A percentile compares a stretch with the other conserved stretches of the same genome.
Conservation (phyloP, 2,888 invertebrate species). For the Protonemura montana region DNA sequence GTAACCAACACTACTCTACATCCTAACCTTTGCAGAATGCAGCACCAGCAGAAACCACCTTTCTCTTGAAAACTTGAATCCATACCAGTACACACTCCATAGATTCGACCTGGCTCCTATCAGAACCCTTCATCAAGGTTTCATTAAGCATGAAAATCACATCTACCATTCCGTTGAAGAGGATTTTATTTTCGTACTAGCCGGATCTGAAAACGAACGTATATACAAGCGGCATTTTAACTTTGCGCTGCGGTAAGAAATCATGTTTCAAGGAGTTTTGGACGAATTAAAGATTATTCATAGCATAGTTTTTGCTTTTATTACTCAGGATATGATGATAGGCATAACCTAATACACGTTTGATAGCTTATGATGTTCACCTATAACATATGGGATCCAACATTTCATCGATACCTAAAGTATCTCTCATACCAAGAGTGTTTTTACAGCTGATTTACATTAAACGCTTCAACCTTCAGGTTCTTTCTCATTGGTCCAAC, state of each 20-base stretch:
- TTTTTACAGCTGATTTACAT: background rate
- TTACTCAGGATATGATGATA: background rate
- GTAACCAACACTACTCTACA: background rate
- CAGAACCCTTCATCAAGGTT: background rate
- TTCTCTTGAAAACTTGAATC: background rate
- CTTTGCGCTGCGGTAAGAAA: background rate
- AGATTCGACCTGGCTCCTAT: background rate
- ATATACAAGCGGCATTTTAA: background rate
- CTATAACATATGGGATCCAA: background rate
- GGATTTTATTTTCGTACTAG: background rate
- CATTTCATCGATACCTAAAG: background rate
- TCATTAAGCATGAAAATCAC: slow-evolving; percentile 7
- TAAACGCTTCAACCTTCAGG: background rate
- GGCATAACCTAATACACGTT: background rate
- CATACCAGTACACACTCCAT: too few species aligned
- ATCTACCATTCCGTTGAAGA: background rate
- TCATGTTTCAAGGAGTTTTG: slow-evolving; percentile 5
- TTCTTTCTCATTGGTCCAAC: background rate
- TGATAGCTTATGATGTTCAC: background rate
- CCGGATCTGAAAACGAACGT: background rate
- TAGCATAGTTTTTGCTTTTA: slow-evolving; percentile 24
- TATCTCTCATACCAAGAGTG: background rate
- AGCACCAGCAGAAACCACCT: background rate
- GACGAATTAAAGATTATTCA: slow-evolving; percentile 33
- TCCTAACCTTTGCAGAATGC: background rate